These are phyloP conservation scores for Aurelia aurita DNA, from an alignment of 30 jellyfish, hydroid and myxozoan species.

Conservation along the genomic window DNA sequence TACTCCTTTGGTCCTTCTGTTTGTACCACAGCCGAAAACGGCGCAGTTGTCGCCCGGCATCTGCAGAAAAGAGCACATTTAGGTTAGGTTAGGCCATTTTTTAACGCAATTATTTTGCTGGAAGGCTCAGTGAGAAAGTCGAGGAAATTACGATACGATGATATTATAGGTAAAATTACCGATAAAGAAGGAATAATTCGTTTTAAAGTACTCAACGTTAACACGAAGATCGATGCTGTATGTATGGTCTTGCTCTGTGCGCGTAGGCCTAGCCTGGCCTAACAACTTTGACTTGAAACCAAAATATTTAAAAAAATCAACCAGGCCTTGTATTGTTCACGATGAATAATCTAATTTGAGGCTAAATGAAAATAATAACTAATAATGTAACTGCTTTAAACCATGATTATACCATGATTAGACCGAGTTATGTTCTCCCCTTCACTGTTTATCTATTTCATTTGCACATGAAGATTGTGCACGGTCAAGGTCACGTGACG, in stretches of 20 bases:
- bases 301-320: too few relatives aligned
- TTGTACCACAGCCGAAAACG: constrained; percentile 69
- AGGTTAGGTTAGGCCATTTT: neutral
- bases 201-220: neutral
- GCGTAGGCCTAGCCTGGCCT: too few relatives aligned
- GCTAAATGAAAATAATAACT: too few relatives aligned
- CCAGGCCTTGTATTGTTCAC: too few relatives aligned
- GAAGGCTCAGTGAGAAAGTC: neutral
- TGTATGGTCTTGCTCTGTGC: too few relatives aligned
- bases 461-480: neutral
- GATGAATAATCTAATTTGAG: too few relatives aligned
- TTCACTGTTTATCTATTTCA: too few relatives aligned
- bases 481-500: constrained; percentile 4
- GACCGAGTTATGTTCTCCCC: too few relatives aligned
- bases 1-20: constrained; percentile 60
- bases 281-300: too few relatives aligned
- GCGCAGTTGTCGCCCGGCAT: constrained; percentile 78
- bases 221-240: neutral
- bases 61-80: neutral
- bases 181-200: neutral
- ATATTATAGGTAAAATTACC: neutral
- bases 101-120: neutral
- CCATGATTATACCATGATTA: too few relatives aligned
- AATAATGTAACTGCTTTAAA: too few relatives aligned
- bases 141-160: neutral